phyloP scores from a whole-genome alignment of 2,113 vertebrate genomes.

The Naja naja region DNA sequence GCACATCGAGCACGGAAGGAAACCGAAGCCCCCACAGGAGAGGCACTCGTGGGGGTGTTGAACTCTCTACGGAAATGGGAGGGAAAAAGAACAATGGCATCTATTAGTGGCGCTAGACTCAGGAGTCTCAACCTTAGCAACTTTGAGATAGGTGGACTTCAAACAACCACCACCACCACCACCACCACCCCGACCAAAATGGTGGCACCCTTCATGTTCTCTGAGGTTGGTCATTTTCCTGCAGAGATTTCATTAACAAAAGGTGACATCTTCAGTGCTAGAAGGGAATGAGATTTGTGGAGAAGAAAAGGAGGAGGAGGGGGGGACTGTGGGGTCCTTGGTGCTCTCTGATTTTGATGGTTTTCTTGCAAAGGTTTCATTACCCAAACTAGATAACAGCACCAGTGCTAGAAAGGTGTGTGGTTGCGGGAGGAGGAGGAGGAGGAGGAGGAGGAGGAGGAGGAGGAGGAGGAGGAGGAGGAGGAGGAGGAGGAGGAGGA shows the following conservation, averaged over 20 bases:
- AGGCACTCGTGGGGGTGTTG: slow-evolving; percentile 89
- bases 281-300: not conserved
- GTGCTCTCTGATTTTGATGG: not conserved
- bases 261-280: not conserved
- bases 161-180: no score
- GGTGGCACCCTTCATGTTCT: not conserved
- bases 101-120: not conserved
- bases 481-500: no score
- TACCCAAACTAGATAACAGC: no score
- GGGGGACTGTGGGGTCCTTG: no score
- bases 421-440: no score
- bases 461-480: no score
- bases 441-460: no score
- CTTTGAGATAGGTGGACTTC: not conserved
- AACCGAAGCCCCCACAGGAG: slow-evolving; percentile 92
- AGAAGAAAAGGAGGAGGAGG: not conserved
- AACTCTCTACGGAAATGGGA: slow-evolving; percentile 79
- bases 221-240: not conserved
- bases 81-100: slow-evolving; percentile 11
- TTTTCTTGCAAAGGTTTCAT: not conserved
- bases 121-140: not conserved
- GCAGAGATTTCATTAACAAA: not conserved
- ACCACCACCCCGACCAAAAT: not conserved
- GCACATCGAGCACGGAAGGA: slow-evolving; percentile 93
- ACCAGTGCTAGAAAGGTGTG: no score